Base-by-base conservation (phyloP, 2,113 vertebrate species). In the Lepus europaeus region DNA sequence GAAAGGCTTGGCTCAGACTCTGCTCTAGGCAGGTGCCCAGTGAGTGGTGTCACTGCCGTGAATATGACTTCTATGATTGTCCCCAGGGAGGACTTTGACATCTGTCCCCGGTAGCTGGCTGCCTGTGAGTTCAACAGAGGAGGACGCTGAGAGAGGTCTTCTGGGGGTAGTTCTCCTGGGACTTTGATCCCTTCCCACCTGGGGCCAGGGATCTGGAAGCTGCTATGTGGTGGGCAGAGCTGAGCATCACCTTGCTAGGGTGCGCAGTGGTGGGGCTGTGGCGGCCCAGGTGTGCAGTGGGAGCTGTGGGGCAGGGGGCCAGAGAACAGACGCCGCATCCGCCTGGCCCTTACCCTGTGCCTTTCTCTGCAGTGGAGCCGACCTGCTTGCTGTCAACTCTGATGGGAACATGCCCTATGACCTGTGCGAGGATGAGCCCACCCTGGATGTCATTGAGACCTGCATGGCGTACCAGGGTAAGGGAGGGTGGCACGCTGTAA, bases 321-420 rank as follows among this genome's bases (percentile, higher is more conserved):
- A 49, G 49, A 61, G 8, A 33, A 4, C 27, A 53, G 64, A 7
- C 7, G 72, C 49, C 31, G 45, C 14, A 0, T 4, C 59, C 9
- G 2, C 64, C 53, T 27, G 17, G 61, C 39, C n/a, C 85, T 97
- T 76, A 95, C 74, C 36, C 33, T 29, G 9, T n/a, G 59, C 68
- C 72, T 97, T 61, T 95, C 88, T 96, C 87, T 96, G 74, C 98
- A 99, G 99, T 70, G 99, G 99, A 53, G 99, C 99, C 19, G 99
- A 99, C 97, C 95, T 99, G 92, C 94, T 99, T 86, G 99, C 99
- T 3, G 99, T 99, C 66, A 99, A 99, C 97, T 99, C 99, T 0
- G 99, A 99, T 72, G 99, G 99, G 90, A 99, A 99, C 91, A 99
- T 99, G 99, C 99, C 99, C 0, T 99, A 99, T 22, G 99, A 99